Evolutionary conservation across 2,888 invertebrate genomes (phyloP), one percentile per base, ranked within the genome.

Genomic region (Neoaliturus tenellus): DNA sequence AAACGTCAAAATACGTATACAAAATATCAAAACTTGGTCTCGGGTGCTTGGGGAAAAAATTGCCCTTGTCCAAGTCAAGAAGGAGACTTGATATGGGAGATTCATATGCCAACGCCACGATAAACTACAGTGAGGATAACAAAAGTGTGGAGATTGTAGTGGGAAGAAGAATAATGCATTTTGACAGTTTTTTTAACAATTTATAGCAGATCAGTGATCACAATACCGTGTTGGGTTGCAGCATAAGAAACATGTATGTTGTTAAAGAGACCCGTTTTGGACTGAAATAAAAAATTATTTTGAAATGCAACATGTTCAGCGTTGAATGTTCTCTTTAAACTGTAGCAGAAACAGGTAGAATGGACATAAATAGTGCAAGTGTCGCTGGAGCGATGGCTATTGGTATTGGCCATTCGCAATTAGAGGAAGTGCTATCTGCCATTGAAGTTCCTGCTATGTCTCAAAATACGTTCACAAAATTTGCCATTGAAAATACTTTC

Each of bases 221-320:
- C 25, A 78, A 78, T 14, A 12, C 28, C 31, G 78, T 28, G 8
- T 48, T 81, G 81, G 81, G 81, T 8, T 81, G 81, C 39, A 62
- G 33, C 6, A 20, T 81, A 10, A 23, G 39, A 6, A 81, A 81
- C 39, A 81, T 81, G 81, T 35, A 23, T 1, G n/a, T 81, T 2
- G n/a, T 81, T 12, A 62, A 81, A 81, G 81, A 81, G 33, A 6
- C 0, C 12, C 25, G 62, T 35, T 33, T 31, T 69, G 81, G 81
- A 10, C 17, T 81, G 4, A 81, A 28, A 39, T 81, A 41, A 67
- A 41, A n/a, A 6, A n/a, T 80, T 17, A 28, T 1, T 0, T 58
- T 80, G n/a, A 80, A 80, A 33, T 80, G 80, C 33, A 58, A 80
- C n/a, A 80, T 80, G 80, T 80, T 58, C 62, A 80, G 58, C 20